Evolutionary conservation across 2,113 vertebrate species (phyloP).

Genomic region (Seriola quinqueradiata): DNA sequence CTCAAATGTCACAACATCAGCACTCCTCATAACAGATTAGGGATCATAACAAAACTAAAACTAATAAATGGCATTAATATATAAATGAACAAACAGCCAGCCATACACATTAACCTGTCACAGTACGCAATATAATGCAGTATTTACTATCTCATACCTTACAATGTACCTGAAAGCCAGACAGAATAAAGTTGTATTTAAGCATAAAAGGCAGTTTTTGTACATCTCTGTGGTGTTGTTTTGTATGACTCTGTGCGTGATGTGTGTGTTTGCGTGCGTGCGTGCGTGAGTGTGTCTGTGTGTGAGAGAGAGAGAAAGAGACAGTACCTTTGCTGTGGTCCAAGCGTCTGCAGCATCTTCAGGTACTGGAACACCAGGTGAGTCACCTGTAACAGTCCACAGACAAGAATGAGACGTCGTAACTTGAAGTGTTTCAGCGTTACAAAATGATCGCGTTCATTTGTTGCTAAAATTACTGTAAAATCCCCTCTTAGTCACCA

Average conservation of each 20-base stretch:
- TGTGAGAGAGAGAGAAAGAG: background rate
- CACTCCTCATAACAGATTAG: background rate
- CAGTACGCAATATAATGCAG: background rate
- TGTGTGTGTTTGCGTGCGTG: too few relatives aligned
- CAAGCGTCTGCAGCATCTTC: constrained; percentile 94
- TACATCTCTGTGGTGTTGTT: background rate
- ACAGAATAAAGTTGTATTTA: background rate
- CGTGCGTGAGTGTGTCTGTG: background rate
- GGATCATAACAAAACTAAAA: background rate
- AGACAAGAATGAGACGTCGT: background rate
- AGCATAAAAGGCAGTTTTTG: background rate
- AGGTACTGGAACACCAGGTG: constrained; percentile 96
- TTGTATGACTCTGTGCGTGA: background rate
- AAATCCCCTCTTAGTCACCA: background rate
- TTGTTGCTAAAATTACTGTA: background rate
- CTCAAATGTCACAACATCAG: constrained; percentile 21
- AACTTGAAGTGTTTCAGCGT: background rate
- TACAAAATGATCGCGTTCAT: background rate
- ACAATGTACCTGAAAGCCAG: background rate
- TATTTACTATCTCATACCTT: background rate
- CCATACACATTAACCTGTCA: constrained; percentile 14
- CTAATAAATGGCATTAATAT: constrained; percentile 2
- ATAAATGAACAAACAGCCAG: constrained; percentile 8
- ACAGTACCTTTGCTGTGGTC: constrained; percentile 91
- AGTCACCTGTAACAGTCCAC: constrained; percentile 87